phyloP scores from a whole-genome alignment of 1,140 invertebrate genomes.

The Olivierus martensii region DNA sequence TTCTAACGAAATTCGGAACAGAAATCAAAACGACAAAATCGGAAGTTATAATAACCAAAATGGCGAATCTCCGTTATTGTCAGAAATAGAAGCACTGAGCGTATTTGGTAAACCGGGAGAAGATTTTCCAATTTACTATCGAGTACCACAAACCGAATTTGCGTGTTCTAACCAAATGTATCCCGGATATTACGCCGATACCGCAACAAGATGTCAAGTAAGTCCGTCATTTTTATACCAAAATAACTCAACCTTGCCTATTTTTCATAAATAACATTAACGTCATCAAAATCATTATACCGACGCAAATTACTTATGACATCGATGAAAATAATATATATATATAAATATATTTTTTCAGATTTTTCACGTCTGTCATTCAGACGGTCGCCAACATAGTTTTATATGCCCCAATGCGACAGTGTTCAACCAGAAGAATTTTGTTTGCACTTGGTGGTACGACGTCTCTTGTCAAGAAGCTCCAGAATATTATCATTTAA shows the following conservation, averaged over 20 bases:
- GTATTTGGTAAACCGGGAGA: neutral
- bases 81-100: too few relatives aligned
- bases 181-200: neutral
- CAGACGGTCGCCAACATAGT: conserved; percentile 9
- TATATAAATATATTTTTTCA: neutral
- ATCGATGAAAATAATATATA: neutral
- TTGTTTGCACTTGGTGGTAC: conserved; percentile 41
- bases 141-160: neutral
- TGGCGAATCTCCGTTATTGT: too few relatives aligned
- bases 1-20: too few relatives aligned
- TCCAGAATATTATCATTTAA: conserved; percentile 13
- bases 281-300: too few relatives aligned
- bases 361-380: neutral
- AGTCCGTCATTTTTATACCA: neutral
- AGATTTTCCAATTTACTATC: neutral
- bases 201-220: neutral
- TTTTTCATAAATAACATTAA: too few relatives aligned
- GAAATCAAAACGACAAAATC: too few relatives aligned
- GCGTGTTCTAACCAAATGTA: neutral
- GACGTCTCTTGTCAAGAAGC: conserved; percentile 35
- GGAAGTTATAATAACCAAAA: too few relatives aligned
- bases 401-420: conserved; percentile 41
- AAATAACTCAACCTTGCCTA: too few relatives aligned
- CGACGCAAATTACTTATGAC: too few relatives aligned
- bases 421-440: conserved; percentile 34